A percentile compares a stretch with the other conserved stretches of the same genome.
Conservation (phyloP, 2,797 vertebrate genomes). For the Neopelma chrysocephalum region DNA sequence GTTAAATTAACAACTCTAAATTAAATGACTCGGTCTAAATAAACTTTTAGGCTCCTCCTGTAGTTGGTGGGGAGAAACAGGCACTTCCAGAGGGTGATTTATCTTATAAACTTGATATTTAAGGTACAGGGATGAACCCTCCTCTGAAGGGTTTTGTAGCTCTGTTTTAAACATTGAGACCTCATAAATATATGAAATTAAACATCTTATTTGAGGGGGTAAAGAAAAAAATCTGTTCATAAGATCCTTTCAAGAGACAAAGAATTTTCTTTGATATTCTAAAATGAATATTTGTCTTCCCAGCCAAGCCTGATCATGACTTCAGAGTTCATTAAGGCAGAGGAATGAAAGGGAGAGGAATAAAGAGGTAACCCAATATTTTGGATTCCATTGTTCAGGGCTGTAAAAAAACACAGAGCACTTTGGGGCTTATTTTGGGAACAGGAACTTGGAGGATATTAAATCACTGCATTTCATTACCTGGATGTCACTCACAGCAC, state of each 20-base stretch:
- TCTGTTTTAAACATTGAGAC: not conserved
- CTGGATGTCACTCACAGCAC: not conserved
- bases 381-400: not conserved
- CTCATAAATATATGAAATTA: not conserved
- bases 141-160: not conserved
- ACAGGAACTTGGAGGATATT: not conserved
- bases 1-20: not conserved
- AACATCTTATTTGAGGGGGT: not conserved
- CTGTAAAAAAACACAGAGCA: not conserved
- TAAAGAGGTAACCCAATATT: not conserved
- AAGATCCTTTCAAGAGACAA: not conserved
- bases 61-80: not conserved
- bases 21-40: not conserved
- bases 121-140: not conserved
- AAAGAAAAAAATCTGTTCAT: not conserved
- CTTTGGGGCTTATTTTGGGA: not conserved
- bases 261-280: not conserved
- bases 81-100: not conserved
- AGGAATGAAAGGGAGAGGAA: not conserved
- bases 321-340: not conserved
- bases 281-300: not conserved
- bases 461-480: slow-evolving; percentile 18
- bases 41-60: not conserved
- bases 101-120: not conserved
- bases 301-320: not conserved